Evolutionary conservation across 1,140 invertebrate species (phyloP).

Genomic region (Xylocopa sonorina): DNA sequence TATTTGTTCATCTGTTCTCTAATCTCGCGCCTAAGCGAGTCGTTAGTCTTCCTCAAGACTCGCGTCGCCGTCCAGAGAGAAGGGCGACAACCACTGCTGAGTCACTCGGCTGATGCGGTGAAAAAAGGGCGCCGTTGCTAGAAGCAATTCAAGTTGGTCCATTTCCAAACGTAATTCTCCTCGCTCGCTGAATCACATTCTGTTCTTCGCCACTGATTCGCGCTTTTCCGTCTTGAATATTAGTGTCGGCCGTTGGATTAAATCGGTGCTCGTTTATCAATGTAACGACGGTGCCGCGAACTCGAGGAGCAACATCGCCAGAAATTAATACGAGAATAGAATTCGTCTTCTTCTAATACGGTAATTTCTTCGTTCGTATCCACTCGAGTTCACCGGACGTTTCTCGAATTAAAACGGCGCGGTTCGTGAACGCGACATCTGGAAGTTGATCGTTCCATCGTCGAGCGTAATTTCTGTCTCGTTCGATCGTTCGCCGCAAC

Average conservation of each 20-base stretch:
- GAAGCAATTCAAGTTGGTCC: slow-evolving; percentile 45
- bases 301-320: too few relatives aligned
- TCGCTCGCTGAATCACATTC: slow-evolving; percentile 39
- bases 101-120: slow-evolving; percentile 49
- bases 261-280: slow-evolving; percentile 1
- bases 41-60: slow-evolving; percentile 54
- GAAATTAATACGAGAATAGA: not conserved
- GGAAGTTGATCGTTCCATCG: not conserved
- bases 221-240: not conserved
- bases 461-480: not conserved
- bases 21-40: slow-evolving; percentile 53
- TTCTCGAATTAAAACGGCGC: not conserved
- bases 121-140: slow-evolving; percentile 24
- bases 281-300: not conserved
- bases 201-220: slow-evolving; percentile 29
- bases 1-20: slow-evolving; percentile 56
- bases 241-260: not conserved
- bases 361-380: not conserved
- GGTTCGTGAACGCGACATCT: not conserved
- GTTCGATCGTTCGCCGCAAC: slow-evolving; percentile 20
- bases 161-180: slow-evolving; percentile 56
- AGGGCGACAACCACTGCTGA: slow-evolving; percentile 48
- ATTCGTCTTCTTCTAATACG: too few relatives aligned
- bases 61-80: slow-evolving; percentile 22
- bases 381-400: not conserved